Base-by-base conservation (phyloP, 2,888 invertebrate genomes). In the Trachelus iudaicus region DNA sequence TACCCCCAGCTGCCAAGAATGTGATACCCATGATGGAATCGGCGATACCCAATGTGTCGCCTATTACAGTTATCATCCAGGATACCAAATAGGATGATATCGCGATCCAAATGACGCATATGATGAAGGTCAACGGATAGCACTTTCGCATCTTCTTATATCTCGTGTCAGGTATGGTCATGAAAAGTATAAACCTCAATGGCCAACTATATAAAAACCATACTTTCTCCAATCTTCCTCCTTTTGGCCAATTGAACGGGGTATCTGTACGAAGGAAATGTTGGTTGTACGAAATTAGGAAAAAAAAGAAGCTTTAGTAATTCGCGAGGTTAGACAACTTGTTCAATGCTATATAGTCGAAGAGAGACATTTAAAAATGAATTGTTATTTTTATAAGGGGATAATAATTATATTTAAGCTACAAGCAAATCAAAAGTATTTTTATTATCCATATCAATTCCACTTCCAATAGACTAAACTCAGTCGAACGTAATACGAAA, bases 21-120 rank as follows among this genome's bases (percentile, higher is more conserved):
- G 98, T 98, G 87, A 98, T 94, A 3, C 98, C 98, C 95, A 98
- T 96, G 0, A 98, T 95, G 13, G 97, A 95, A 85, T 97, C 97
- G 0, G 97, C 96, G 75, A 98, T 96, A 6, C 93, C 93, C 71
- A 97, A 94, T 0, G 97, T 95, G 81, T 94, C 94, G 37, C 98
- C 98, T 82, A 98, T 94, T 4, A 96, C 93, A 40, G 97, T 95
- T 90, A 98, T 95, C 95, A 98, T 97, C 98, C 98, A 98, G 0
- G 98, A 96, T 35, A 97, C 96, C 77, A 97, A 86, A 89, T 98
- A 98, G 0, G 98, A 97, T 82, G 97, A 95, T 1, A 93, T 90
- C 3, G 96, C 98, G 81, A 98, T 97, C 95, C 97, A 97, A 2
- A 96, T 90, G 35, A 98, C 95, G 88, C 97, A 97, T 95, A 98